A percentile compares a stretch with the other conserved stretches of the same genome.
Conservation (phyloP, 2,113 vertebrate genomes). For the Nyctereutes procyonoides region DNA sequence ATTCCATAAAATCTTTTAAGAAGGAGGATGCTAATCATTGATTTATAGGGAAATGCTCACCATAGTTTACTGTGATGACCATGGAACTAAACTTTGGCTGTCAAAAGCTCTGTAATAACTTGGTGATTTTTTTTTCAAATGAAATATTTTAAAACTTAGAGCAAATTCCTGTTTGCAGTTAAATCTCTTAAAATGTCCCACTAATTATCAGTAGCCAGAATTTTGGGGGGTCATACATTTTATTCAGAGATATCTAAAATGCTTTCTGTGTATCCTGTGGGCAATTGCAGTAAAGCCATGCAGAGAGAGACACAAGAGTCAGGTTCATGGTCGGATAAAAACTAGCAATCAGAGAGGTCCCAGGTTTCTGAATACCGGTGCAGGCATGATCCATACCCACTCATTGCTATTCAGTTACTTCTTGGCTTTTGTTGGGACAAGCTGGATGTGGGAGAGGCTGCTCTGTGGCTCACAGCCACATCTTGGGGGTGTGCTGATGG, state of each 20-base stretch:
- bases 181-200: background rate
- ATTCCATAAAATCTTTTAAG: background rate
- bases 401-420: background rate
- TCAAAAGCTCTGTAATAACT: background rate
- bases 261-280: background rate
- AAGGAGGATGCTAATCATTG: background rate
- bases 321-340: background rate
- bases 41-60: background rate
- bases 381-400: background rate
- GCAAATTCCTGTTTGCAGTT: background rate
- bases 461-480: background rate
- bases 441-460: background rate
- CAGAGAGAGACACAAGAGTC: background rate
- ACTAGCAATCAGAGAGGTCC: background rate
- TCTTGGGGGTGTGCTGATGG: fast-evolving
- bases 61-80: background rate
- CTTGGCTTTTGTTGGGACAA: background rate
- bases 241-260: background rate
- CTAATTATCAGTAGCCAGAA: background rate
- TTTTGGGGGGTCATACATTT: background rate
- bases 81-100: background rate
- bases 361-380: background rate
- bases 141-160: constrained; percentile 23
- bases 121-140: constrained; percentile 19
- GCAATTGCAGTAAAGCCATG: background rate